Evolutionary conservation across 1,140 invertebrate genomes (phyloP), one percentile per base, ranked within the genome.

Genomic region (Frieseomelitta varia): DNA sequence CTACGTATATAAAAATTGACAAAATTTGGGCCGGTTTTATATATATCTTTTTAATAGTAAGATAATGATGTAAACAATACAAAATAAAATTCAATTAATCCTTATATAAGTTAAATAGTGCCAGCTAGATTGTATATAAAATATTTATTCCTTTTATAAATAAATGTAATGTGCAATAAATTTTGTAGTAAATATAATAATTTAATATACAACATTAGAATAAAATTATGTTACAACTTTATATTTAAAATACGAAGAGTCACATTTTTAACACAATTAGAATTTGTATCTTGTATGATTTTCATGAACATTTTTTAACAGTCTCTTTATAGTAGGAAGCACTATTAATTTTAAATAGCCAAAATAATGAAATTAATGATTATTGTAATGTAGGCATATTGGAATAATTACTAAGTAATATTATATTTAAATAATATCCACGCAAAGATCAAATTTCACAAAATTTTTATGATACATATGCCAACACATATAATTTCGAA

Each of bases 371-470:
- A 47, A 47, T 47, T 47, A 47, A 47, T 47, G 8, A 24, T 79
- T 79, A 73, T 27, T 75, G 39, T 30, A 77, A 0, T 11, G 11
- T 53, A 75, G 12, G 55, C n/a, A 71, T 30, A 73, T 72, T 24
- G 56, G 21, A 58, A 61, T 69, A n/a, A 65, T 19, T 47, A 84
- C 12, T 47, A 51, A 65, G 30, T 68, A 84, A 30, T 55, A 72
- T 30, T 56, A 47, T n/a, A 61, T 61, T n/a, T 4, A 2, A 61
- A 56, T 27, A 21, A 61, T 77, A 78, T 83, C 53, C 76, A 53
- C 55, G 72, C 61, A 79, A 79, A 84, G 76, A 79, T 63, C 4
- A 79, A 61, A 84, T 65, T 27, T 30, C 21, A 47, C 3, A 53
- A 11, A 21, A 61, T 39, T 53, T 19, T 77, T 68, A 19, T 81